phyloP scores from a whole-genome alignment of 2,888 invertebrate species.

The Neuroscelio doddi region DNA sequence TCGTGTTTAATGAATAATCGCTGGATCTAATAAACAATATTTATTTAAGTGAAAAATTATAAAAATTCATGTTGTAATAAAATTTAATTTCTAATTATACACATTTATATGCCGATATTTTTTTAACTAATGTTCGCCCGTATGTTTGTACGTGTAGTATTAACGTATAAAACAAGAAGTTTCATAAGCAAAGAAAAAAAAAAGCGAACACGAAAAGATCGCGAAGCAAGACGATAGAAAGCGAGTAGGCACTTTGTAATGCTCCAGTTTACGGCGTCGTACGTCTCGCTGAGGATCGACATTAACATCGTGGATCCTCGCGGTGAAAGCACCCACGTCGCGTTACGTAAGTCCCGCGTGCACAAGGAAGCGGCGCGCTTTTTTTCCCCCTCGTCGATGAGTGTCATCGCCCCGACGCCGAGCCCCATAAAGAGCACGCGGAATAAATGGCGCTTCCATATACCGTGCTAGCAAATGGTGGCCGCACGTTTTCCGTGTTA shows the following conservation, averaged over 20 bases:
- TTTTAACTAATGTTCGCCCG: no score
- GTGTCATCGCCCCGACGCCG: not conserved
- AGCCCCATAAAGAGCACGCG: conserved; percentile 13
- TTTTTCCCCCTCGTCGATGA: conserved; percentile 1
- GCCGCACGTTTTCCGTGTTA: conserved; percentile 23
- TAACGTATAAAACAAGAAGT: no score
- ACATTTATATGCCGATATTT: no score
- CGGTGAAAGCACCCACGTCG: conserved; percentile 39
- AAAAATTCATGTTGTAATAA: no score
- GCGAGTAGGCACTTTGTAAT: conserved; percentile 36
- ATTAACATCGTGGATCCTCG: conserved; percentile 28
- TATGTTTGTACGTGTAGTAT: no score
- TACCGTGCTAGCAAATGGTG: conserved; percentile 9
- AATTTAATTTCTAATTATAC: no score
- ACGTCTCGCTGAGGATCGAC: conserved; percentile 31
- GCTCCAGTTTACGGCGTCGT: conserved; percentile 39
- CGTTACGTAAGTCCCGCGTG: conserved; percentile 27
- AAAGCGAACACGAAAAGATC: no score
- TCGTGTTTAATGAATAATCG: no score
- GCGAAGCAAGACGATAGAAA: conserved; percentile 29
- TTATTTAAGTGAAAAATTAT: no score
- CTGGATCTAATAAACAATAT: no score
- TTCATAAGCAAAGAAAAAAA: no score
- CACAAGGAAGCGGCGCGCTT: conserved; percentile 16
- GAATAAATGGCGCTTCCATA: conserved; percentile 19